Evolutionary conservation across 2,888 invertebrate genomes (phyloP), one percentile per base, ranked within the genome.

Genomic region (Cephus rjabovi): DNA sequence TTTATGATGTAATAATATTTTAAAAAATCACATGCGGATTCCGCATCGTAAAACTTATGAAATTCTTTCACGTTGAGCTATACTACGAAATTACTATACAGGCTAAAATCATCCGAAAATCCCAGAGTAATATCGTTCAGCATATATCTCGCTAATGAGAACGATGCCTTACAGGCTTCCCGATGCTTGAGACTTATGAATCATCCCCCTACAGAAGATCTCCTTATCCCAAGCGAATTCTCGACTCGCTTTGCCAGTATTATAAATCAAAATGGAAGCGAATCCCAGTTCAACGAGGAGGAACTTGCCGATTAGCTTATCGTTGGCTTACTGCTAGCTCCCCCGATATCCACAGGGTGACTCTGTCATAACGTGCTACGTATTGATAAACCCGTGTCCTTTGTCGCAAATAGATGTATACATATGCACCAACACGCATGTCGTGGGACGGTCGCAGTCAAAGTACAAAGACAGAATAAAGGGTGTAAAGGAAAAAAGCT

Each of bases 241-340:
- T 23, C 23, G 56, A 56, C 23, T 56, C 71, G 71, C 34, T 71
- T 11, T 31, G 71, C 33, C 33, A 71, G 71, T 31, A 34, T 71
- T 71, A 71, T 71, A 71, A 71, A 34, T 71, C 71, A 71, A 71
- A 71, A 34, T 71, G 71, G 34, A 23, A 23, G 56, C 23, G 56
- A 56, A 9, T 56, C 56, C 56, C 56, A 56, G 56, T 34, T 71
- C 71, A 34, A 71, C 33, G 31, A 71, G 71, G 23, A 34, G 71
- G 71, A 71, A 71, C 31, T 34, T 34, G 71, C 34, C 71, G 71
- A 71, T 30, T 71, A 71, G 71, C 71, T 71, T 71, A 71, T 71
- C 71, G 71, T 3, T 34, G 71, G 71, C 71, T 56, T 71, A 33
- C 71, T 4, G 31, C 9, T 56, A 23, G 9, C 23, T 2, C 23